Conservation (phyloP, 64 coral and sea anemone species). For the Montipora cactus region DNA sequence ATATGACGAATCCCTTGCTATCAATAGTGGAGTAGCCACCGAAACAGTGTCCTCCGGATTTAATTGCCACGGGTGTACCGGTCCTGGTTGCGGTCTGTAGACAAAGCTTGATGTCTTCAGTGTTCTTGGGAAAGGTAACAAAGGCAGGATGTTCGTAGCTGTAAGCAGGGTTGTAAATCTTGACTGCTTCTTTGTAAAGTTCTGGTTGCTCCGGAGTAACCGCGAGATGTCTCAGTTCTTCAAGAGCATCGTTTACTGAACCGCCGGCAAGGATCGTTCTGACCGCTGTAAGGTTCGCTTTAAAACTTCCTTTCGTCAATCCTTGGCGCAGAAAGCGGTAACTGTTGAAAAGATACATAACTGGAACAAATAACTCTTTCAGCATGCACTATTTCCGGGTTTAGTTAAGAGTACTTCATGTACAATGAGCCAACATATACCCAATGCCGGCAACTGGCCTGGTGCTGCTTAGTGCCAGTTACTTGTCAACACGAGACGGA, state of each 20-base stretch:
- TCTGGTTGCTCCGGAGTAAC: constrained; percentile 76
- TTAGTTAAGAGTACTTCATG: not conserved
- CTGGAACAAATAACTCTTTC: not conserved
- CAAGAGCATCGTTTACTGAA: constrained; percentile 39
- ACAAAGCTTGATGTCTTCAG: constrained; percentile 81
- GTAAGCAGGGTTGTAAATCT: constrained; percentile 85
- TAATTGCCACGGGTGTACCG: constrained; percentile 65
- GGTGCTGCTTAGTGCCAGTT: no score
- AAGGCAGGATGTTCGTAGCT: constrained; percentile 79
- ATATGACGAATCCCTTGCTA: constrained; percentile 83
- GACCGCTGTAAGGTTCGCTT: not conserved
- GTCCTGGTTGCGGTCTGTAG: constrained; percentile 55
- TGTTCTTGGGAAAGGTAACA: constrained; percentile 82
- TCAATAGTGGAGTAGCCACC: constrained; percentile 90
- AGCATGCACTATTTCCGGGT: not conserved
- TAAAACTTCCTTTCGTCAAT: not conserved
- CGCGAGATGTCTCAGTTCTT: constrained; percentile 74
- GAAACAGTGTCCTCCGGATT: constrained; percentile 89
- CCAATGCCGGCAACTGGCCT: no score
- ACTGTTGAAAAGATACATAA: constrained; percentile 39
- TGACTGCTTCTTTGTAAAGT: constrained; percentile 71
- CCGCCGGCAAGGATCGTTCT: constrained; percentile 20
- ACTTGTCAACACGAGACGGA: no score
- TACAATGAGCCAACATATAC: not conserved
- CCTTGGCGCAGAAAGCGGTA: constrained; percentile 47